phyloP scores from a whole-genome alignment of 2,888 invertebrate species.

The Stegophylla sp. region DNA sequence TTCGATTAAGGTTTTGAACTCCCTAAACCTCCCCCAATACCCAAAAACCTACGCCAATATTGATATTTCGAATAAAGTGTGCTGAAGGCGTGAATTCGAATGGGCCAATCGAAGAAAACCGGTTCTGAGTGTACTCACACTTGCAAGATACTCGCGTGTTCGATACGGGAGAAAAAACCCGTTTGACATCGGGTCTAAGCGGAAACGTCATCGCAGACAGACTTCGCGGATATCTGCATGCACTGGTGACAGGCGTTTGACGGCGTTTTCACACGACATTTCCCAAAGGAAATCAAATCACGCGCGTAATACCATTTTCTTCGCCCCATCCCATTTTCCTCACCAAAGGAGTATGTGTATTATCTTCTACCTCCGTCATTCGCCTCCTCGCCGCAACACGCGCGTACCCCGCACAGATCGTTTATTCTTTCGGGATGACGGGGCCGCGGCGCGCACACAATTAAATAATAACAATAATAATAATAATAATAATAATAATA shows the following conservation, averaged over 20 bases:
- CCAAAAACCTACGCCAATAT: no score
- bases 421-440: constrained; percentile 5
- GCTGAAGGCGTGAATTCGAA: no score
- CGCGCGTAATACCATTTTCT: not conserved
- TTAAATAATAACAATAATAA: constrained; percentile 17
- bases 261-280: constrained; percentile 2
- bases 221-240: no score
- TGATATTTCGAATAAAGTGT: no score
- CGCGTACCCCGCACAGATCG: not conserved
- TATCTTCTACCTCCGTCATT: not conserved
- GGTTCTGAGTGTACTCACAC: no score
- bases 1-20: no score
- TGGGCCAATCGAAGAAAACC: no score
- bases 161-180: not conserved
- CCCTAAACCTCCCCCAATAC: no score
- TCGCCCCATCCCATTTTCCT: not conserved
- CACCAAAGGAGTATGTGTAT: no score
- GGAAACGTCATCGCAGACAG: no score
- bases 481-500: constrained; percentile 32
- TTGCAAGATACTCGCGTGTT: no score
- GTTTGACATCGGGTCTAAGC: not conserved
- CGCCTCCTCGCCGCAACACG: not conserved
- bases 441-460: not conserved
- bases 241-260: no score
- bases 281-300: constrained; percentile 38